These are phyloP conservation scores for Epinephelus lanceolatus DNA, from an alignment of 2,113 vertebrate species.

Conservation along the genomic window DNA sequence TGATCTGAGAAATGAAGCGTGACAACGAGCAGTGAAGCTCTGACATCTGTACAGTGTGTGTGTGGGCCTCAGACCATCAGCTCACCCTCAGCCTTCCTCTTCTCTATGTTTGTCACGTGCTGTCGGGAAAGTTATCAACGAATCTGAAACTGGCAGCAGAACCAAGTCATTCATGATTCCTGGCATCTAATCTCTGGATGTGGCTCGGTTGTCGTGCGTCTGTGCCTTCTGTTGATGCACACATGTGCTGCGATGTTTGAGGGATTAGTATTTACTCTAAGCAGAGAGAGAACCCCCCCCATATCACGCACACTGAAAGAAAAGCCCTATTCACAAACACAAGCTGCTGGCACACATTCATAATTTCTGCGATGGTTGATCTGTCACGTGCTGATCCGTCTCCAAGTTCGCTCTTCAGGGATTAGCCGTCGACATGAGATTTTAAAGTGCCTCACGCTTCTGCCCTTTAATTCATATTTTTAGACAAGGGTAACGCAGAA, in stretches of 20 bases:
- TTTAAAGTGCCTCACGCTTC: constrained; percentile 38
- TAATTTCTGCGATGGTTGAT: constrained; percentile 64
- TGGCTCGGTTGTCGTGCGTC: constrained; percentile 38
- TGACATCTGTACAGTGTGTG: constrained; percentile 12
- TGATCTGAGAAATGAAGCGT: neutral
- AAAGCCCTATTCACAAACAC: constrained; percentile 59
- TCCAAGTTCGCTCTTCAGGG: constrained; percentile 59
- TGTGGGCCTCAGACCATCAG: neutral
- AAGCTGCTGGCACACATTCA: constrained; percentile 71
- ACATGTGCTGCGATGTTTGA: constrained; percentile 65
- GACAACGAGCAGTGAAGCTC: neutral
- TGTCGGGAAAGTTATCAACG: constrained; percentile 46
- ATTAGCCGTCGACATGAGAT: constrained; percentile 55
- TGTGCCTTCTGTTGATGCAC: constrained; percentile 52
- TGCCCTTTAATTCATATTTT: constrained; percentile 73
- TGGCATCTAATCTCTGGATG: constrained; percentile 54
- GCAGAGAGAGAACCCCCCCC: constrained; percentile 43
- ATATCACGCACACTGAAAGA: constrained; percentile 39
- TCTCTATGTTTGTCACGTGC: constrained; percentile 11
- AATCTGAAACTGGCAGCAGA: constrained; percentile 42
- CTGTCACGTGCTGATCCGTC: constrained; percentile 67
- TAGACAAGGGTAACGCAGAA: constrained; percentile 43
- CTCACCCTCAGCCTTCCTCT: neutral
- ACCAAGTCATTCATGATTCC: constrained; percentile 75
- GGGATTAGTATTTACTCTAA: constrained; percentile 70